These are phyloP conservation scores for Melospiza melodia DNA, from an alignment of 2,113 vertebrate genomes.

Conservation along the genomic window DNA sequence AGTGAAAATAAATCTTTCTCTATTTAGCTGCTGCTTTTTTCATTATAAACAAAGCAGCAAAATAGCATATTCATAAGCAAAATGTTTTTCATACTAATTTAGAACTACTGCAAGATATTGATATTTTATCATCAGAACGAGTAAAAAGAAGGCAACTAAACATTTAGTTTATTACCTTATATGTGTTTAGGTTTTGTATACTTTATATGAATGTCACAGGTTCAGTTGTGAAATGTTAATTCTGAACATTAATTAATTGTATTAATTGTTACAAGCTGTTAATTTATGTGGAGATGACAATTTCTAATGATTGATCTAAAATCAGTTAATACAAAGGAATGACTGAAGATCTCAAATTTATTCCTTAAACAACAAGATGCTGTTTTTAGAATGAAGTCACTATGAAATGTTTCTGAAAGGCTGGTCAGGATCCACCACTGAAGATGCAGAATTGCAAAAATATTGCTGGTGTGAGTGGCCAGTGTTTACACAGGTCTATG, in stretches of 20 bases:
- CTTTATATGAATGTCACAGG: not conserved
- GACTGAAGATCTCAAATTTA: not conserved
- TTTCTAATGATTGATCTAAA: not conserved
- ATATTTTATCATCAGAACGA: not conserved
- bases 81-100: not conserved
- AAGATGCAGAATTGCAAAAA: not conserved
- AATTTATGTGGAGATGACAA: not conserved
- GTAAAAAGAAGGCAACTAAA: not conserved
- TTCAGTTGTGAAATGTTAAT: not conserved
- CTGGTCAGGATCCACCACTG: not conserved
- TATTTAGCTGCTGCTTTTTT: not conserved
- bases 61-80: not conserved
- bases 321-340: not conserved
- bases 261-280: not conserved
- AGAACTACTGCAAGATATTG: not conserved
- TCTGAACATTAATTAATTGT: not conserved
- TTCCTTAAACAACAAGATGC: not conserved
- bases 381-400: not conserved
- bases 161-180: not conserved
- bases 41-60: not conserved
- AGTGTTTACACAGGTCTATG: not conserved
- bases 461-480: not conserved
- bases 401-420: not conserved
- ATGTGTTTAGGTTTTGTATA: not conserved
- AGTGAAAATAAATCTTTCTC: not conserved